Conservation (phyloP, 2,888 invertebrate genomes). For the Apoderus coryli region DNA sequence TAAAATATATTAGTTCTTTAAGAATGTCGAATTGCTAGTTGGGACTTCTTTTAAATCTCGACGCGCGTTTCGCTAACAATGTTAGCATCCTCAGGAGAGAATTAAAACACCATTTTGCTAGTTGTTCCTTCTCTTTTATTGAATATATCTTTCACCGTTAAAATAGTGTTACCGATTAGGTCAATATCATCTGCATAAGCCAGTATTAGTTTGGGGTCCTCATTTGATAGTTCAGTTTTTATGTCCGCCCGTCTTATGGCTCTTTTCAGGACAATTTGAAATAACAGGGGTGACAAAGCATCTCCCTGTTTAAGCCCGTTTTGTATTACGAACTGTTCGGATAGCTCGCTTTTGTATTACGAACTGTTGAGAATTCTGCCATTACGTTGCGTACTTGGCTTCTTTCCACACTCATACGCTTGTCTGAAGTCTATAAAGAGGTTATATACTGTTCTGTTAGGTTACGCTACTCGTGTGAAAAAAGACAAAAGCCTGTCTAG, state of each 20-base stretch:
- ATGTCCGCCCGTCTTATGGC: conserved; percentile 5
- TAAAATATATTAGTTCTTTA: too few species aligned
- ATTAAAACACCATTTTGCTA: too few species aligned
- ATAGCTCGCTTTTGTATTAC: conserved; percentile 1
- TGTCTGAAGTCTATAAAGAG: conserved; percentile 4
- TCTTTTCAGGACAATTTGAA: conserved; percentile 4
- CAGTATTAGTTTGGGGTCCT: conserved; percentile 3
- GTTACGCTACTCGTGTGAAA: too few species aligned
- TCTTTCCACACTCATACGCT: conserved; percentile 1
- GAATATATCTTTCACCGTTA: conserved; percentile 4
- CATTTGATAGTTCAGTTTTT: conserved; percentile 4
- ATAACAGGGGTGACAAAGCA: conserved; percentile 4
- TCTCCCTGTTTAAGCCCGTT: conserved; percentile 3
- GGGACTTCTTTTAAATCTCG: too few species aligned
- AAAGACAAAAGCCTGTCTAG: too few species aligned
- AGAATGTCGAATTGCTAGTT: too few species aligned
- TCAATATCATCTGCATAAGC: conserved; percentile 5
- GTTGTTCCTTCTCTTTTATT: not conserved
- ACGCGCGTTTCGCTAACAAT: too few species aligned
- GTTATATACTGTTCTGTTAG: too few species aligned
- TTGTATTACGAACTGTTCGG: not conserved
- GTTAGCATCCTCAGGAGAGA: too few species aligned
- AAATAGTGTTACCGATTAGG: not conserved
- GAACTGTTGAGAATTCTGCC: conserved; percentile 3
- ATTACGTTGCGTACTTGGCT: not conserved